Conservation (phyloP, 2,888 invertebrate species). For the Andrena marginata region DNA sequence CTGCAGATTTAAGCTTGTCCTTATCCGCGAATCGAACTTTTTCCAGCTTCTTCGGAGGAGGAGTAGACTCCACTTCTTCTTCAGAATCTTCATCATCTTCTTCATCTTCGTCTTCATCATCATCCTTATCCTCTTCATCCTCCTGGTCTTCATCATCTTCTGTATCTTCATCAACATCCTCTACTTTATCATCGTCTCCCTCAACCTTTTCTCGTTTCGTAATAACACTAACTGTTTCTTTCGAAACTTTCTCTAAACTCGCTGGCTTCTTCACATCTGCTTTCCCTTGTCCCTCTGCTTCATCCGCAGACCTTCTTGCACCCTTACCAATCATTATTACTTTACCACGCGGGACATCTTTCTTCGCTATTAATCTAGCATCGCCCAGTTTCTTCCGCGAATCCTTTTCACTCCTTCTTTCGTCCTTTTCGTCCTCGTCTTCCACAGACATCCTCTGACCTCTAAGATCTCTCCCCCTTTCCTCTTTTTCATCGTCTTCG, state of each 20-base stretch:
- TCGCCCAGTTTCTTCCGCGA: background rate
- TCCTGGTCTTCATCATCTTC: slow-evolving; percentile 40
- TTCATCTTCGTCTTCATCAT: slow-evolving; percentile 45
- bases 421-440: slow-evolving; percentile 71
- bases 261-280: slow-evolving; percentile 71
- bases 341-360: background rate
- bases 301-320: slow-evolving; percentile 28
- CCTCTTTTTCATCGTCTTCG: slow-evolving; percentile 39
- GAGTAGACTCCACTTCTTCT: slow-evolving; percentile 29
- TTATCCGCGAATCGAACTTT: slow-evolving; percentile 80
- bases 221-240: background rate
- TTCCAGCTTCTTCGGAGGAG: slow-evolving; percentile 73
- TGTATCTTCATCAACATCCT: slow-evolving; percentile 47
- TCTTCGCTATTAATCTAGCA: background rate
- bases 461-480: background rate
- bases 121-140: slow-evolving; percentile 28
- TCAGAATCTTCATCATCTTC: slow-evolving; percentile 55
- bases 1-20: slow-evolving; percentile 68
- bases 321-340: background rate
- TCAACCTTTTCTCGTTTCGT: slow-evolving; percentile 10
- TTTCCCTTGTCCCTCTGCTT: slow-evolving; percentile 74
- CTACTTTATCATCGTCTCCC: background rate
- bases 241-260: slow-evolving; percentile 31
- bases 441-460: slow-evolving; percentile 78
- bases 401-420: background rate